Conservation (phyloP, 2,113 vertebrate genomes). For the Shinisaurus crocodilurus region DNA sequence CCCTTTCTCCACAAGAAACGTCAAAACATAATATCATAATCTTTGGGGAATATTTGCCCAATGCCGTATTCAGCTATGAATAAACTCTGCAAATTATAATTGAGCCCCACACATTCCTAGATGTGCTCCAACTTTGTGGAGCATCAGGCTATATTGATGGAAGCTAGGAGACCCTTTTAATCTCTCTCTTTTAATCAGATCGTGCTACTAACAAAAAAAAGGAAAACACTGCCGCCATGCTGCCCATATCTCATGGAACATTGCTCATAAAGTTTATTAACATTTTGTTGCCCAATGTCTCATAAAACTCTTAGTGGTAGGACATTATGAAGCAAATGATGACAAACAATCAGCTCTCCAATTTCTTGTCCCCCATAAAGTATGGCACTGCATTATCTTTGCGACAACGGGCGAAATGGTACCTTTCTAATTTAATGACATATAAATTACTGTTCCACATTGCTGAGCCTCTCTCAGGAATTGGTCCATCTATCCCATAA, state of each 20-base stretch:
- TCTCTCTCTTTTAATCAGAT: neutral
- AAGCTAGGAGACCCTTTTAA: neutral
- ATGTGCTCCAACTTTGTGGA: neutral
- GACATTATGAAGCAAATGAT: conserved; percentile 20
- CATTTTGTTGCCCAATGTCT: conserved; percentile 12
- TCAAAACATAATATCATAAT: neutral
- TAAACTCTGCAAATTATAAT: neutral
- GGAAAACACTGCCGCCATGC: neutral
- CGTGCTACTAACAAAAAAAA: neutral
- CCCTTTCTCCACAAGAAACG: neutral
- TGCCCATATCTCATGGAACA: neutral
- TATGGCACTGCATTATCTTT: neutral
- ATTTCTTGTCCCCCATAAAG: conserved; percentile 21
- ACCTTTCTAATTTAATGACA: neutral
- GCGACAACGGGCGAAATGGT: neutral
- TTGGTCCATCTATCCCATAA: neutral
- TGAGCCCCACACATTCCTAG: neutral
- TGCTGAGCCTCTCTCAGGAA: neutral
- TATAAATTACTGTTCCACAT: neutral
- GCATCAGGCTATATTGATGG: neutral
- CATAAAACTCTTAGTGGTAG: conserved; percentile 11
- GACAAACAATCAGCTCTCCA: neutral
- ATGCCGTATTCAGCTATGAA: neutral
- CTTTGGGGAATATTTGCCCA: neutral
- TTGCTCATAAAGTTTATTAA: conserved; percentile 25